phyloP scores from a whole-genome alignment of 2,797 vertebrate species.

The Thripadectes ignobilis region DNA sequence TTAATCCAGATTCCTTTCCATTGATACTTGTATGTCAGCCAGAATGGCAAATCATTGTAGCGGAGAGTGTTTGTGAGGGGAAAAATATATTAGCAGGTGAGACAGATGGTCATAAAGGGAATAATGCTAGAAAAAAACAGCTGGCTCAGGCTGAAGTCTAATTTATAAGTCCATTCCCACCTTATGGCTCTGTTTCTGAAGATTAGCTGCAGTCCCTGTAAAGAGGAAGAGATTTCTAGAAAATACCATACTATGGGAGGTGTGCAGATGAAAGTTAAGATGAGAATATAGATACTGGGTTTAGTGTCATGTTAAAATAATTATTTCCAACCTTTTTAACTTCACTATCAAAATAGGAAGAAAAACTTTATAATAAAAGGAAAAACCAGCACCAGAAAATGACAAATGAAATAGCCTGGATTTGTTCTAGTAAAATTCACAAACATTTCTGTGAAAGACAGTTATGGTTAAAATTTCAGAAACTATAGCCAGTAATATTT shows the following conservation, averaged over 20 bases:
- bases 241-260: background rate
- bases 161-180: slow-evolving; percentile 8
- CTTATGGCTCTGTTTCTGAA: slow-evolving; percentile 18
- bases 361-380: background rate
- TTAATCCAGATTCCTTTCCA: background rate
- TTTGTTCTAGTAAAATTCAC: background rate
- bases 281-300: background rate
- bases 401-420: background rate
- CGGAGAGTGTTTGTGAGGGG: background rate
- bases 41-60: background rate
- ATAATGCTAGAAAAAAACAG: background rate
- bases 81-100: background rate
- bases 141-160: slow-evolving; percentile 1
- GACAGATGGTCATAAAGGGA: slow-evolving; percentile 39
- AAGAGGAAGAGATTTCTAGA: background rate
- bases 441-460: background rate
- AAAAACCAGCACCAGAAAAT: background rate
- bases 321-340: background rate
- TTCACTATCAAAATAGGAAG: background rate
- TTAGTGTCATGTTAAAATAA: background rate
- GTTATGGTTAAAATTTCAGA: background rate
- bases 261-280: background rate
- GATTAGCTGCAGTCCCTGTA: background rate
- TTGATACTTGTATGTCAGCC: background rate
- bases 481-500: background rate